Evolutionary conservation across 1,140 invertebrate genomes (phyloP), one percentile per base, ranked within the genome.

Genomic region (Megalonaias nervosa): DNA sequence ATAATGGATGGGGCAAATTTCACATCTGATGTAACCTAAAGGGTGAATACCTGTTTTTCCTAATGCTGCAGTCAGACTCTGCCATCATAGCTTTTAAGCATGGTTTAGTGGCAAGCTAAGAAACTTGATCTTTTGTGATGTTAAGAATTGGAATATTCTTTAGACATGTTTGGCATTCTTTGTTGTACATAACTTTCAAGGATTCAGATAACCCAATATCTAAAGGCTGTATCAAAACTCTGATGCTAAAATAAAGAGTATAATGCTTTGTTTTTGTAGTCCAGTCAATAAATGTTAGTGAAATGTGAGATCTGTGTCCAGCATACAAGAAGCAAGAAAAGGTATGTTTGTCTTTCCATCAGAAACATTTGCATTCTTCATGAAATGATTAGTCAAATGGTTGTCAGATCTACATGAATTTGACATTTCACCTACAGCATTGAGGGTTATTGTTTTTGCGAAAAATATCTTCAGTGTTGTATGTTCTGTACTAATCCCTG

Each of bases 401-500:
- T 70, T 70, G 6, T 59, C 19, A 48, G 75, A 79, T 17, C 71
- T 38, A 17, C 64, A 48, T 5, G 14, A 64, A 17, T 80, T 77
- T 38, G 38, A 48, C 9, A 48, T 48, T 48, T 48, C 38, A 48
- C 38, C 6, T 9, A 11, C 38, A 48, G 6, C 38, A 70, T 67
- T 84, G 86, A 69, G 88, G 83, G 5, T 26, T 21, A 21, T 58
- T n/a, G 17, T n/a, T n/a, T 9, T 17, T 26, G 61, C 11, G 21
- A 55, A 67, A 11, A 66, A 71, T 61, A 61, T 72, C 55, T 71
- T 60, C n/a, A 73, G 23, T 19, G 77, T 56, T 26, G 90, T 75
- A 71, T 92, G 90, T 9, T 81, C 87, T 56, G 91, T 64, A 14
- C 84, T 81, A 81, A 88, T 89, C 12, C 86, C 88, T 77, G 91